Percentiles rank a stretch among this genome's conserved stretches.
Conservation (phyloP, 2,888 invertebrate genomes). For the Machimus rusticus region DNA sequence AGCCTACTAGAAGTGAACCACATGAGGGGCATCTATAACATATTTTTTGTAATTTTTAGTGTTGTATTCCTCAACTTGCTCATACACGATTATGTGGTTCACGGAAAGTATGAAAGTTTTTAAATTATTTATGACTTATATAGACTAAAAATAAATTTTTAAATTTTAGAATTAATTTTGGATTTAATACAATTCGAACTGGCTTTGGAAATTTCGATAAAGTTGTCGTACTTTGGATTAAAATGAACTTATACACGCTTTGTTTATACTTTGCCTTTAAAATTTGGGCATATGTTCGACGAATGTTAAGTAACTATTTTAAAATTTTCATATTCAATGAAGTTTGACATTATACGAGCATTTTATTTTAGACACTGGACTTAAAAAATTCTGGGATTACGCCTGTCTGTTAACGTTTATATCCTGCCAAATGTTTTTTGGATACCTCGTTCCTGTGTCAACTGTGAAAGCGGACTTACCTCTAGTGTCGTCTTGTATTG, state of each 20-base stretch:
- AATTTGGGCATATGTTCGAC: constrained; percentile 63
- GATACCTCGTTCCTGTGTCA: constrained; percentile 53
- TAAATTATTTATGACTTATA: neutral
- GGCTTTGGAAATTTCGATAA: constrained; percentile 70
- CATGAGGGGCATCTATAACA: constrained; percentile 83
- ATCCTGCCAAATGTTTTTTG: constrained; percentile 54
- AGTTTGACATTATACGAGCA: neutral
- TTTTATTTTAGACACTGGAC: constrained; percentile 49
- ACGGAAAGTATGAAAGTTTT: constrained; percentile 70
- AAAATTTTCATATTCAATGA: constrained; percentile 43
- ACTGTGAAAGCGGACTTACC: constrained; percentile 56
- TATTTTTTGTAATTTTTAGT: constrained; percentile 80
- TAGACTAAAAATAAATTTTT: neutral
- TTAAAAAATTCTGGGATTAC: constrained; percentile 56
- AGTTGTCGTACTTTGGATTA: constrained; percentile 67
- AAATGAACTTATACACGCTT: constrained; percentile 61
- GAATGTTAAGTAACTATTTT: constrained; percentile 52
- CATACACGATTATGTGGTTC: constrained; percentile 75
- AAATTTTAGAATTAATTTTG: constrained; percentile 65
- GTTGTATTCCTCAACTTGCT: constrained; percentile 76
- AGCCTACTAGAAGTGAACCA: constrained; percentile 80
- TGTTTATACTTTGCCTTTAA: constrained; percentile 62
- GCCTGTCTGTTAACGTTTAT: constrained; percentile 56
- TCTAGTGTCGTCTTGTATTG: constrained; percentile 58
- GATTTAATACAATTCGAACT: constrained; percentile 67